These are phyloP conservation scores for Apostichopus japonicus DNA, from an alignment of 35 echinoderm and acorn worm species.

Conservation along the genomic window DNA sequence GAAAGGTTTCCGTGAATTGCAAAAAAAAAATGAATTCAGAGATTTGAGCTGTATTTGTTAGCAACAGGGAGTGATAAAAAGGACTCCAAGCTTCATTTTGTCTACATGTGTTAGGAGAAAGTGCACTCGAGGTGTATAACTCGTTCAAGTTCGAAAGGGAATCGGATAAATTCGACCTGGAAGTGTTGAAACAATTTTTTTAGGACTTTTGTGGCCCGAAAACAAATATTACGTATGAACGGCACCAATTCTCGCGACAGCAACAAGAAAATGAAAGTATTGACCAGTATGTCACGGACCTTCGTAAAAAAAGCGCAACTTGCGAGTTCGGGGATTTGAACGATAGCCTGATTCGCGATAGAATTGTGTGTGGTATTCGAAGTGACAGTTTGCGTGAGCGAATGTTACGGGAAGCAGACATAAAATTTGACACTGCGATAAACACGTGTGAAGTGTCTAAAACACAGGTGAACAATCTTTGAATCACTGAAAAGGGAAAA, in stretches of 20 bases:
- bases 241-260: slow-evolving; percentile 35
- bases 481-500: neutral
- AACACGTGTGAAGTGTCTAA: slow-evolving; percentile 29
- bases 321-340: too few relatives aligned
- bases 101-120: slow-evolving; percentile 40
- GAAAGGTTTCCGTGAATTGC: slow-evolving; percentile 21
- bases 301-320: neutral
- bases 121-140: slow-evolving; percentile 39
- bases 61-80: neutral
- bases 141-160: slow-evolving; percentile 50
- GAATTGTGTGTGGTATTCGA: too few relatives aligned
- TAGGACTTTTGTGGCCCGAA: slow-evolving; percentile 51
- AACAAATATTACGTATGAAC: slow-evolving; percentile 52
- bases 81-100: neutral
- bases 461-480: neutral
- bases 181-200: too few relatives aligned
- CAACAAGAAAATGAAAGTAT: slow-evolving; percentile 18
- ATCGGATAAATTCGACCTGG: too few relatives aligned
- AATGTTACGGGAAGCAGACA: too few relatives aligned
- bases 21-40: neutral
- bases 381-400: too few relatives aligned
- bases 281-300: slow-evolving; percentile 50
- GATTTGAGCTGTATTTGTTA: neutral
- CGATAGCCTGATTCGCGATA: too few relatives aligned
- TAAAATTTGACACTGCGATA: too few relatives aligned